phyloP scores from a whole-genome alignment of 2,797 vertebrate species.

The Sebastes oblongus region DNA sequence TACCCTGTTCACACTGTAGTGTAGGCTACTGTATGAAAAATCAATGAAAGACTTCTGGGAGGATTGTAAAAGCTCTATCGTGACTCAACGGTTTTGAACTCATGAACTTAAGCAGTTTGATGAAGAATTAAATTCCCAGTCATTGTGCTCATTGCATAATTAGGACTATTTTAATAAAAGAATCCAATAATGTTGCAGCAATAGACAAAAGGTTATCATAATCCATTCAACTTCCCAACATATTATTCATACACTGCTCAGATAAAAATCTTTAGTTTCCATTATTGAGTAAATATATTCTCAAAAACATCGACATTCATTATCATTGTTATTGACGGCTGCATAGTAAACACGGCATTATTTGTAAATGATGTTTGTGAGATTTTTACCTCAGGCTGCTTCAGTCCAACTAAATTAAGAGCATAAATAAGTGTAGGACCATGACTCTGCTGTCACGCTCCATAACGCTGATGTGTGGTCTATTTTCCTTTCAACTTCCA shows the following conservation, averaged over 20 bases:
- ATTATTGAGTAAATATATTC: background rate
- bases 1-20: background rate
- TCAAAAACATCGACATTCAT: background rate
- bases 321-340: background rate
- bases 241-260: background rate
- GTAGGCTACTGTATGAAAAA: constrained; percentile 14
- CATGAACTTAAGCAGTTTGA: constrained; percentile 6
- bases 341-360: background rate
- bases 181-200: background rate
- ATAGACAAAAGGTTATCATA: background rate
- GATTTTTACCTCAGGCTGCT: constrained; percentile 27
- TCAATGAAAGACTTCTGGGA: constrained; percentile 17
- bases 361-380: constrained; percentile 22
- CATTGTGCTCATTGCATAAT: background rate
- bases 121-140: background rate
- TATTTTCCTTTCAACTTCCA: constrained; percentile 48
- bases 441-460: constrained; percentile 41
- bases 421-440: constrained; percentile 56
- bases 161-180: background rate
- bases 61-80: constrained; percentile 8
- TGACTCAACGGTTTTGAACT: constrained; percentile 10
- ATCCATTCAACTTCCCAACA: background rate
- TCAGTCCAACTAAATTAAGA: constrained; percentile 43
- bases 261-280: background rate
- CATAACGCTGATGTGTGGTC: constrained; percentile 44